These are phyloP conservation scores for Ursus arctos DNA, from an alignment of 2,113 vertebrate genomes.

Conservation along the genomic window DNA sequence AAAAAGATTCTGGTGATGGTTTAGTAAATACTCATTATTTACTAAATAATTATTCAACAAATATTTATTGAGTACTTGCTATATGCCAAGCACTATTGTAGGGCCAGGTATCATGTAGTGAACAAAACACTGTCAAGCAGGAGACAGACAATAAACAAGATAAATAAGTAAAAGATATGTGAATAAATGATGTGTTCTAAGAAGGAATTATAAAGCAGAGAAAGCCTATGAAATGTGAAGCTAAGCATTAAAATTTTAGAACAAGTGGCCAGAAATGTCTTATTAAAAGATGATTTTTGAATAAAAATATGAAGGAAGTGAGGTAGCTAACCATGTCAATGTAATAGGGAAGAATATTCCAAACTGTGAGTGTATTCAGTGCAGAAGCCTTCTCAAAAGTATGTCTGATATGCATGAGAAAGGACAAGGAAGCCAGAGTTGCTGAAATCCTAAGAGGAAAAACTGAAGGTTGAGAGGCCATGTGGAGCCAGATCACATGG, in stretches of 20 bases:
- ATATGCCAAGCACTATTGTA: not conserved
- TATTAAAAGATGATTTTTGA: not conserved
- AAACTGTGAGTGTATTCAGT: not conserved
- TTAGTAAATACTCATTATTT: conserved; percentile 10
- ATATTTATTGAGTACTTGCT: not conserved
- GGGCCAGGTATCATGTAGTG: not conserved
- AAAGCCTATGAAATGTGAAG: not conserved
- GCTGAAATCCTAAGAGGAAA: not conserved
- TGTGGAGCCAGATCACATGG: not conserved
- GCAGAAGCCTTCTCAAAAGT: not conserved
- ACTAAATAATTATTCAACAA: not conserved
- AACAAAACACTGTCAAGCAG: not conserved
- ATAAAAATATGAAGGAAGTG: not conserved
- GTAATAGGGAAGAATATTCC: not conserved
- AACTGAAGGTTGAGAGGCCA: not conserved
- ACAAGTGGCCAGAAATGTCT: not conserved
- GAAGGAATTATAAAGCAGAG: not conserved
- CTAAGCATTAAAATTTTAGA: not conserved
- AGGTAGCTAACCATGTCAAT: not conserved
- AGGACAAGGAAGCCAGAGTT: not conserved
- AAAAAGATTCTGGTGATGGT: not conserved
- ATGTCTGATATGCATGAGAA: not conserved
- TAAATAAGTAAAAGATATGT: not conserved
- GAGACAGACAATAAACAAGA: not conserved
- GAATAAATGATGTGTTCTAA: not conserved